A percentile compares a stretch with the other conserved stretches of the same genome.
These are phyloP conservation scores for Chlorocebus sabaeus DNA, from an alignment of 2,113 vertebrate species.

Conservation along the genomic window DNA sequence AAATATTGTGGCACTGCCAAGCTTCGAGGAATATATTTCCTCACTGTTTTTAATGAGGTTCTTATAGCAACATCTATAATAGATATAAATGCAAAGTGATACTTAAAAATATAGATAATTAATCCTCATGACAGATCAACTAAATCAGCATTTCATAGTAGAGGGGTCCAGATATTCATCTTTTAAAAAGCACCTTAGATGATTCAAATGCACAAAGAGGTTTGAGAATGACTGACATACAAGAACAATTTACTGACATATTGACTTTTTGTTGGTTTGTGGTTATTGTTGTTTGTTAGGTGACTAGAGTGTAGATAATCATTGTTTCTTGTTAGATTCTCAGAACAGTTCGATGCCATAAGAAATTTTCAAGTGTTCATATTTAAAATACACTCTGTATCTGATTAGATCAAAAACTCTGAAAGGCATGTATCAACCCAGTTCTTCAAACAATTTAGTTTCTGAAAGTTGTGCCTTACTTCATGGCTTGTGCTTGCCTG, in stretches of 20 bases:
- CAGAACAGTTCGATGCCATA: background rate
- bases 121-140: background rate
- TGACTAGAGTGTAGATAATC: background rate
- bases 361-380: background rate
- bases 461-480: background rate
- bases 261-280: background rate
- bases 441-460: background rate
- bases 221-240: background rate
- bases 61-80: background rate
- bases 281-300: background rate
- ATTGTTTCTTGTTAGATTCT: background rate
- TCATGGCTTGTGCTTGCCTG: background rate
- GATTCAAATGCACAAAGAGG: background rate
- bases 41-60: background rate
- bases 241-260: background rate
- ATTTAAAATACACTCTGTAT: background rate
- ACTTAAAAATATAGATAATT: conserved; percentile 3
- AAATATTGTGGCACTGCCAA: background rate
- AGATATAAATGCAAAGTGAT: background rate
- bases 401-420: background rate
- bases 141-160: background rate
- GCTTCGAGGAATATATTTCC: background rate
- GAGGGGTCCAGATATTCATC: background rate
- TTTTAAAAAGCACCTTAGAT: background rate
- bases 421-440: background rate